A percentile compares a stretch with the other conserved stretches of the same genome.
phyloP scores from a whole-genome alignment of 2,113 vertebrate genomes.

The Aspiorhynchus laticeps region DNA sequence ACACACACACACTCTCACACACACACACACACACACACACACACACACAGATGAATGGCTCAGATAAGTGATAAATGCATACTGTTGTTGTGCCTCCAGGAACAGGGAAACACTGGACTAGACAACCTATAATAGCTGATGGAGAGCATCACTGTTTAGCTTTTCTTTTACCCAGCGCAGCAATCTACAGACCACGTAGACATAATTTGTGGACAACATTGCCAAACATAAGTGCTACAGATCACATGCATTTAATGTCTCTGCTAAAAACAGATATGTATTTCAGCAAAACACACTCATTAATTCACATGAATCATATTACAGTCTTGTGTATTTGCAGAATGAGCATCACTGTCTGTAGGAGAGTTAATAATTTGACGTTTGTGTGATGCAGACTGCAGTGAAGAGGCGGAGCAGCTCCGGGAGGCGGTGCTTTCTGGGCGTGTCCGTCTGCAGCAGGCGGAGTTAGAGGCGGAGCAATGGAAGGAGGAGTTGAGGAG shows the following conservation, averaged over 20 bases:
- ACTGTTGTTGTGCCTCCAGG: no score
- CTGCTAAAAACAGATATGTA: neutral
- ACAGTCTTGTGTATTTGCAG: neutral
- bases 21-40: no score
- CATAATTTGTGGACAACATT: neutral
- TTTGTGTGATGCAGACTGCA: constrained; percentile 59
- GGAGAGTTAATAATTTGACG: neutral
- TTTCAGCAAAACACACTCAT: neutral
- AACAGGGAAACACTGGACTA: neutral
- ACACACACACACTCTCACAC: no score
- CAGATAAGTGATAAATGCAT: no score
- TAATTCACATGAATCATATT: neutral
- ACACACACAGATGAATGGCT: no score
- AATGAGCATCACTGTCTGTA: neutral
- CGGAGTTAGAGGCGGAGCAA: constrained; percentile 81
- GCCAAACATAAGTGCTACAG: neutral
- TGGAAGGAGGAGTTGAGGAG: constrained; percentile 77
- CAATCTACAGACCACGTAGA: neutral
- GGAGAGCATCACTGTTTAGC: neutral
- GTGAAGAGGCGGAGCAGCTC: constrained; percentile 78
- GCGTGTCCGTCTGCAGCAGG: constrained; percentile 77
- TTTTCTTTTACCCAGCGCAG: neutral
- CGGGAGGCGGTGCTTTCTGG: constrained; percentile 79
- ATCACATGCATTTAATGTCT: neutral
- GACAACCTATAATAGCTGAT: neutral